Evolutionary conservation across 2,797 vertebrate species (phyloP).

Genomic region (Holocentrus rufus): DNA sequence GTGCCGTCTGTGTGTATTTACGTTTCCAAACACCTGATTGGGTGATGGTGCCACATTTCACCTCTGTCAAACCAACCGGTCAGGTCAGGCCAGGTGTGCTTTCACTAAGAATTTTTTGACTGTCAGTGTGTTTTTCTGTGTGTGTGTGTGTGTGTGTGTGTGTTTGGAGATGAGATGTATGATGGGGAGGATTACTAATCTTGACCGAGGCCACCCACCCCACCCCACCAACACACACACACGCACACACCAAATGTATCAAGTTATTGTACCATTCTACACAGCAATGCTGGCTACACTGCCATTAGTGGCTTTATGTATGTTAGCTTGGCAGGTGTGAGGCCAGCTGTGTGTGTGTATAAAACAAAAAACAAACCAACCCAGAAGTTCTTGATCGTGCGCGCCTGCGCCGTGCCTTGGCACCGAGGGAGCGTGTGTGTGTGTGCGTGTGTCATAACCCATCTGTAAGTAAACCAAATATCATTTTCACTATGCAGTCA

Average conservation of each 20-base stretch:
- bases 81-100: constrained; percentile 22
- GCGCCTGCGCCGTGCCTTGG: constrained; percentile 56
- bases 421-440: constrained; percentile 41
- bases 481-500: constrained; percentile 86
- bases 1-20: constrained; percentile 22
- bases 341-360: constrained; percentile 10
- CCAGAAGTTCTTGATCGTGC: constrained; percentile 1
- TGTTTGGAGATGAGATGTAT: too few relatives aligned
- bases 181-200: constrained; percentile 3
- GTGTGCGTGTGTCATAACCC: constrained; percentile 56
- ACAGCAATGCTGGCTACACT: constrained; percentile 57
- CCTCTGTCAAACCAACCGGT: constrained; percentile 28
- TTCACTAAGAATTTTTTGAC: constrained; percentile 15
- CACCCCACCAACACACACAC: constrained; percentile 27
- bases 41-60: constrained; percentile 18
- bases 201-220: neutral
- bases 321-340: constrained; percentile 57
- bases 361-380: constrained; percentile 9
- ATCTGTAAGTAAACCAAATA: constrained; percentile 87
- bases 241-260: constrained; percentile 59
- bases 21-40: constrained; percentile 36
- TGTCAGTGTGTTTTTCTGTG: constrained; percentile 14
- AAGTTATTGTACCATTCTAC: constrained; percentile 47
- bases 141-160: neutral
- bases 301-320: constrained; percentile 69